Evolutionary conservation across 2,113 vertebrate genomes (phyloP).

Genomic region (Hipposideros armiger): DNA sequence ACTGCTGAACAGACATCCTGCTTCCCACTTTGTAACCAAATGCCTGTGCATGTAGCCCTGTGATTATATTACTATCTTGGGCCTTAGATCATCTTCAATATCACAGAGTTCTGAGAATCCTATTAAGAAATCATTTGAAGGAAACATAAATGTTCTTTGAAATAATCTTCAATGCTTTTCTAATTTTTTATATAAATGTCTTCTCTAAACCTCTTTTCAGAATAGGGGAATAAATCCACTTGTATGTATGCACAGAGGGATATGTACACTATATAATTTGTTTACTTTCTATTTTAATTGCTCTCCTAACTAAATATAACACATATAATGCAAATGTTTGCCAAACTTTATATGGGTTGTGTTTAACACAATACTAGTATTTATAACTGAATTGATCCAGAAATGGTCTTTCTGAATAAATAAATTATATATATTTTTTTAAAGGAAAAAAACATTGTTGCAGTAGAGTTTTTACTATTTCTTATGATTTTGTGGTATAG

Average conservation of each 20-base stretch:
- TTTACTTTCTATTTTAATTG: conserved; percentile 64
- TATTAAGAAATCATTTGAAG: conserved; percentile 76
- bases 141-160: conserved; percentile 63
- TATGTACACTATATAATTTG: not conserved
- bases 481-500: not conserved
- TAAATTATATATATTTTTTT: not conserved
- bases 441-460: not conserved
- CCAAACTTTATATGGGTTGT: not conserved
- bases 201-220: conserved; percentile 39
- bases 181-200: conserved; percentile 37
- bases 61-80: conserved; percentile 41
- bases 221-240: conserved; percentile 13
- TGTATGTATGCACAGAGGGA: not conserved
- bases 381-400: not conserved
- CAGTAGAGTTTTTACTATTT: not conserved
- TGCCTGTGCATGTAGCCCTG: not conserved
- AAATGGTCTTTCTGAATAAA: not conserved
- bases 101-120: conserved; percentile 65
- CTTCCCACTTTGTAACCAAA: conserved; percentile 38
- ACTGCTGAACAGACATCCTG: not conserved
- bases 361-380: not conserved
- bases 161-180: conserved; percentile 63
- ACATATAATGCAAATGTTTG: not conserved
- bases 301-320: conserved; percentile 30
- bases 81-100: conserved; percentile 55